Evolutionary conservation across 2,888 invertebrate genomes (phyloP), one percentile per base, ranked within the genome.

Genomic region (Graphium colonna): DNA sequence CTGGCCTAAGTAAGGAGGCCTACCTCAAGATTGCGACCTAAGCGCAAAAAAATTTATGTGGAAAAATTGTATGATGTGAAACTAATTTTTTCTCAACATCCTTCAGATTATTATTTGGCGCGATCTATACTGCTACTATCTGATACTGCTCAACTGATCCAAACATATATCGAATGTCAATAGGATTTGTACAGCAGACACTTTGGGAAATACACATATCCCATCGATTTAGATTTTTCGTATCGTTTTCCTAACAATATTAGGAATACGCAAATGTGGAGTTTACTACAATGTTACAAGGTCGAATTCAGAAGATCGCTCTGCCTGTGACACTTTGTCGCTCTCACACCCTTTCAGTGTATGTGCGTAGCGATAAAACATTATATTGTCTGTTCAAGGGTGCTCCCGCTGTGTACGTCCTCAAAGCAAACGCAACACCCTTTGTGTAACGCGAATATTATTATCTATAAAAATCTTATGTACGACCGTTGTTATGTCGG

Each of bases 331-430:
- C 28, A 52, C 42, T 52, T 41, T 42, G 21, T 47, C 47, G 38
- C 16, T 12, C 12, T 28, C 17, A 17, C 21, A 52, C 46, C 46
- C 21, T 5, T 52, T 46, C 52, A 52, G 33, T 46, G 17, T 46
- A 13, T 50, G 36, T 50, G 36, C 36, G 36, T 33, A 10, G 26
- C 26, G 42, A 48, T 53, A 48, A 53, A 39, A 50, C 43, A 53
- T 44, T 55, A 56, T 45, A 55, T 53, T 52, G 59, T 59, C 44
- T 50, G 46, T 47, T 57, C 31, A 51, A 51, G 55, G 58, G 55
- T 49, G 56, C 39, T 46, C 36, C 52, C 44, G 33, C 46, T 57
- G 56, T 59, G 50, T 47, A 45, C 52, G 43, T 41, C 56, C 55
- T 43, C 41, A 38, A 47, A 49, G 53, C 50, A 55, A 57, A 59